Evolutionary conservation across 2,113 vertebrate species (phyloP).

Genomic region (Heterotilapia buettikoferi): DNA sequence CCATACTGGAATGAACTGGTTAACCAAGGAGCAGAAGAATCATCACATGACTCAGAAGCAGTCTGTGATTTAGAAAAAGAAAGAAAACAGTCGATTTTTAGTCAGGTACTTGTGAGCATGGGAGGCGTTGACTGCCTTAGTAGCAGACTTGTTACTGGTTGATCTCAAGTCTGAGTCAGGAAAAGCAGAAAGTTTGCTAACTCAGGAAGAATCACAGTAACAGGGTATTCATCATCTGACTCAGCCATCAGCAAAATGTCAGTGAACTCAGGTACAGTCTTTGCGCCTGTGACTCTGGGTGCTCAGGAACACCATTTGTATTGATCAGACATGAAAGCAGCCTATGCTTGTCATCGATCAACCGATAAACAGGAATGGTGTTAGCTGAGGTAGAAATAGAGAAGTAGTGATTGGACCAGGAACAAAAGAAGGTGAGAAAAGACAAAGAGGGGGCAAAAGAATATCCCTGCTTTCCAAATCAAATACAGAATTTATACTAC

Average conservation of each 20-base stretch:
- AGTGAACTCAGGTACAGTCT: background rate
- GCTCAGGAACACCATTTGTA: background rate
- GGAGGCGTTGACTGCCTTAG: background rate
- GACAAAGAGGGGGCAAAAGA: background rate
- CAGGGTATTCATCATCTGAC: background rate
- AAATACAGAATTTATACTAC: background rate
- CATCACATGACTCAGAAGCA: background rate
- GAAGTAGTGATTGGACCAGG: background rate
- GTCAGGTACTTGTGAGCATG: background rate
- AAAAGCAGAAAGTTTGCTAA: background rate
- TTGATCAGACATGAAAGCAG: background rate
- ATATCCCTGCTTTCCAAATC: background rate
- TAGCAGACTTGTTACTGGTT: background rate
- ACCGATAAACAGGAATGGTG: background rate
- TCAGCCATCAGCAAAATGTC: background rate
- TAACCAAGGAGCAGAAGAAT: background rate
- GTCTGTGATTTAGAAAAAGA: background rate
- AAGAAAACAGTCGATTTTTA: background rate
- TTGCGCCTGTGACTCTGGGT: background rate
- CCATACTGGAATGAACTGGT: background rate
- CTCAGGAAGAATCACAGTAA: background rate
- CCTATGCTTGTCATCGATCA: background rate
- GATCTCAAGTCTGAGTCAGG: background rate
- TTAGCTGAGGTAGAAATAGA: background rate
- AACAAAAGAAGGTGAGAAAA: background rate